Base-by-base conservation (phyloP, 1,140 invertebrate genomes). In the Stegodyphus dumicola region DNA sequence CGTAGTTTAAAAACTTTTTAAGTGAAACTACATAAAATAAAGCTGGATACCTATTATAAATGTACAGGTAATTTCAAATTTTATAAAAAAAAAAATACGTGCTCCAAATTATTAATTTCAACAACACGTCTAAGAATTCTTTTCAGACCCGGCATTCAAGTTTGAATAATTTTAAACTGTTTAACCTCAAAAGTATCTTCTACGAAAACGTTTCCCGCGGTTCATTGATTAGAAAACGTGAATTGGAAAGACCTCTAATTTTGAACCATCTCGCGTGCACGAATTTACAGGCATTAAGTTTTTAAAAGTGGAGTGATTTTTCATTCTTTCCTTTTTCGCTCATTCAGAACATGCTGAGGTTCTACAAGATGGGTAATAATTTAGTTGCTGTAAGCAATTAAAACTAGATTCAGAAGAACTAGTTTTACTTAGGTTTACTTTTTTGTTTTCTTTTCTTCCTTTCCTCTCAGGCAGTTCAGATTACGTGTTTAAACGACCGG, bases 361-460 rank as follows among this genome's bases (percentile, higher is more conserved):
- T 5, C 56, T 5, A 15, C 56, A 33, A 33, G 33, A 33, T 33
- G 56, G 73, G n/a, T 56, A 75, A 54, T 54, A 17, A 77, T 77
- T 77, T 66, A 66, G 53, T 54, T 66, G 76, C 76, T 77, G 76
- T 52, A 60, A 77, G 76, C 76, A 77, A 77, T 77, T 77, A 77
- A 77, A 77, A 66, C 56, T 65, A 65, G 76, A 77, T 77, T 65
- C 13, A 56, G 10, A 77, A 52, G 6, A 77, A 77, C 76, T 67
- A 77, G 76, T 66, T 77, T 66, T 77, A 15, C 56, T 67, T 66
- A 33, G 33, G 33, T 33, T 33, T 3, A 33, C 33, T 33, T 33
- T 33, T 33, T 33, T 18, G 13, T 64, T 5, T 71, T 71, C 49
- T 13, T 51, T 71, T 51, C 11, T 71, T 71, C 17, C 9, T 51